phyloP scores from a whole-genome alignment of 2,113 vertebrate species.

The Syrmaticus mikado region DNA sequence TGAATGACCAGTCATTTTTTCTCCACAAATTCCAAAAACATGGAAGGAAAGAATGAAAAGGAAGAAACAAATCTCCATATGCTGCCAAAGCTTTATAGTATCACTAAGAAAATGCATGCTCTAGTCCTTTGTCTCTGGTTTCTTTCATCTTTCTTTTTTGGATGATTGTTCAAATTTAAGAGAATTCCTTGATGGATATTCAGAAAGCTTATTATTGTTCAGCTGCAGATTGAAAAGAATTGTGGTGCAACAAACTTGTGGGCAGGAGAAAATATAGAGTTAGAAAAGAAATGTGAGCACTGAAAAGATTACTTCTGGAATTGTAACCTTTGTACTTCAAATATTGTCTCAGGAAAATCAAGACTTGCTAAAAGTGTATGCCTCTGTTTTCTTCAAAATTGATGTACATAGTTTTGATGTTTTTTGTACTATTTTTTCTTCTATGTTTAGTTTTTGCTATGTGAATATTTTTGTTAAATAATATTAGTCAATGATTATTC shows the following conservation, averaged over 20 bases:
- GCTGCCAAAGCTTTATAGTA: neutral
- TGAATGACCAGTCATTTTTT: neutral
- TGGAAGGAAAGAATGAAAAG: neutral
- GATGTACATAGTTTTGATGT: accelerated
- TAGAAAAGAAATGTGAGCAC: neutral
- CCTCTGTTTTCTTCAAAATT: neutral
- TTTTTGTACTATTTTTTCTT: neutral
- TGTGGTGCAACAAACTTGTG: accelerated
- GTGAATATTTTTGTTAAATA: neutral
- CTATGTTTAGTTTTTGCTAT: neutral
- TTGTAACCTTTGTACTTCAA: neutral
- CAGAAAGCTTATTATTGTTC: neutral
- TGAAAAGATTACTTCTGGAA: neutral
- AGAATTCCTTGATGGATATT: neutral
- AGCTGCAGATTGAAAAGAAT: neutral
- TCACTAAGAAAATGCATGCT: neutral
- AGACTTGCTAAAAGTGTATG: neutral
- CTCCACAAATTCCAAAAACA: neutral
- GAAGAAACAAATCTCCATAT: accelerated
- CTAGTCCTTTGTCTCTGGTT: neutral
- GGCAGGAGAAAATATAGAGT: neutral
- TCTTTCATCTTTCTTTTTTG: neutral
- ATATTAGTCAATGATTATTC: neutral
- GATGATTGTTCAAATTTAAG: neutral
- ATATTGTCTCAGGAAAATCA: neutral